A percentile compares a stretch with the other conserved stretches of the same genome.
Evolutionary conservation across 2,797 vertebrate species (phyloP).

Genomic region (Coilia nasus): DNA sequence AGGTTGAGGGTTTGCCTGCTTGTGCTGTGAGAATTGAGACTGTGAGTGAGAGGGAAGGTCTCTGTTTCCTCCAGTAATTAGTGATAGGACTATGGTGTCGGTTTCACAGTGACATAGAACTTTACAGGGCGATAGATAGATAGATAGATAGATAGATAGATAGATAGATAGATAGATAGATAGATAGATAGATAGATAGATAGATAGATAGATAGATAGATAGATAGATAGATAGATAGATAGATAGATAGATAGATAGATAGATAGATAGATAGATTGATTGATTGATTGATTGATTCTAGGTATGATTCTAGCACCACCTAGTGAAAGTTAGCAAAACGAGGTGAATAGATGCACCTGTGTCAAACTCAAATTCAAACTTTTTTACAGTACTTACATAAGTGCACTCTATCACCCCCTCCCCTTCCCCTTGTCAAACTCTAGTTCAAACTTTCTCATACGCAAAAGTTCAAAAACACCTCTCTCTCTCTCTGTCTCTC

Average conservation of each 20-base stretch:
- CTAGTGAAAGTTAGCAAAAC: conserved; percentile 75
- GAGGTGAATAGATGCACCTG: too few species aligned
- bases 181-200: not conserved
- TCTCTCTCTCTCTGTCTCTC: conserved; percentile 8
- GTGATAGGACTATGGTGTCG: conserved; percentile 52
- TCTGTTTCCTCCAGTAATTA: conserved; percentile 47
- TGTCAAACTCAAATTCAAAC: too few species aligned
- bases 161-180: not conserved
- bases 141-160: not conserved
- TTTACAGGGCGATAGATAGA: conserved; percentile 25
- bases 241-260: not conserved
- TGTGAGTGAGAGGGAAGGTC: not conserved
- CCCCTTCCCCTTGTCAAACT: conserved; percentile 26
- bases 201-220: not conserved
- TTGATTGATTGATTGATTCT: too few species aligned
- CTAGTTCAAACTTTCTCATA: not conserved
- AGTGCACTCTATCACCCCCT: conserved; percentile 33
- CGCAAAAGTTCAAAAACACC: not conserved
- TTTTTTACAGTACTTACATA: too few species aligned
- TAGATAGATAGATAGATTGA: not conserved
- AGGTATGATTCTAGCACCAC: conserved; percentile 79
- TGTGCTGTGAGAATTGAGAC: too few species aligned
- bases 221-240: not conserved
- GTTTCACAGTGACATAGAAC: conserved; percentile 62
- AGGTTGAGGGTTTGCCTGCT: too few species aligned